Conservation (phyloP, 2,797 vertebrate species). For the Neolamprologus multifasciatus region DNA sequence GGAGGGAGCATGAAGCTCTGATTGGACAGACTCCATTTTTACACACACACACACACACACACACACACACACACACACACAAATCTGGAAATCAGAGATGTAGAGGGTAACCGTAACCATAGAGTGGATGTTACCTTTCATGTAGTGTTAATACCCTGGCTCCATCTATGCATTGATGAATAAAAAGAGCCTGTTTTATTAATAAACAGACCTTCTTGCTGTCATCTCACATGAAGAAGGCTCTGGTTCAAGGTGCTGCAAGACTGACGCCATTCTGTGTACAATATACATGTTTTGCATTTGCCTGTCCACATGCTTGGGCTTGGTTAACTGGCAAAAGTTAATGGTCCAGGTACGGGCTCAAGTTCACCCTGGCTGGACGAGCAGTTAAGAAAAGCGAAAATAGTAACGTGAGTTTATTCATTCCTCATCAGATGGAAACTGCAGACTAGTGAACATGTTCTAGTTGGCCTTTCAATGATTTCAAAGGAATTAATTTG, state of each 20-base stretch:
- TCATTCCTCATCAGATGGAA: not conserved
- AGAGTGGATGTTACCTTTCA: not conserved
- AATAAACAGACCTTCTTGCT: not conserved
- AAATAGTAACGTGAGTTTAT: not conserved
- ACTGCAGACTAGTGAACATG: not conserved
- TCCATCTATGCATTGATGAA: not conserved
- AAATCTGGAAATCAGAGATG: slow-evolving; percentile 21
- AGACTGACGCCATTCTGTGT: not conserved
- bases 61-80: not conserved
- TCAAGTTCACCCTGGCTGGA: not conserved
- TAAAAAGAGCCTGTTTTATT: not conserved
- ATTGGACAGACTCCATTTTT: slow-evolving; percentile 28
- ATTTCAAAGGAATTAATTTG: not conserved
- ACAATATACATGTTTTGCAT: not conserved
- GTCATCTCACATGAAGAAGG: not conserved
- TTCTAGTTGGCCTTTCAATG: not conserved
- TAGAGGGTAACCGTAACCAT: slow-evolving; percentile 4
- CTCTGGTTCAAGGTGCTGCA: not conserved
- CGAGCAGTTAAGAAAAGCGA: not conserved
- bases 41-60: not conserved
- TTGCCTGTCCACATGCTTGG: not conserved
- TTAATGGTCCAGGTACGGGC: not conserved
- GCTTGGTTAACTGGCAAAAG: not conserved
- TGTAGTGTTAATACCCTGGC: not conserved
- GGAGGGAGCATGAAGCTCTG: not conserved